phyloP scores from a whole-genome alignment of 2,888 invertebrate species.

The Alsophila aescularia region DNA sequence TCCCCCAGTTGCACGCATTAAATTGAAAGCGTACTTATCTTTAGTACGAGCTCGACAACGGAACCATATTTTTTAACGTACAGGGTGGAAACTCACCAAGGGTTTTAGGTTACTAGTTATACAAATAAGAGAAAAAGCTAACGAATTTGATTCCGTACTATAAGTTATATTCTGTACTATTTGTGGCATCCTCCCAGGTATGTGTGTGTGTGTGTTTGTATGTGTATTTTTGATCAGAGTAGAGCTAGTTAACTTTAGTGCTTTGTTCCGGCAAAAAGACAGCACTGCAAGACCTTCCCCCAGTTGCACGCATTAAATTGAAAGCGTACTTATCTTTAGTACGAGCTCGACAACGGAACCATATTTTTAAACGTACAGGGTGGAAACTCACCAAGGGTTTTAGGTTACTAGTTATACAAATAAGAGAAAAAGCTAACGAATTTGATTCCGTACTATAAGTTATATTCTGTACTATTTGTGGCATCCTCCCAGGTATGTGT shows the following conservation, averaged over 20 bases:
- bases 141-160: no score
- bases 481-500: no score
- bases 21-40: slow-evolving; percentile 40
- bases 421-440: no score
- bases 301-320: slow-evolving; percentile 34
- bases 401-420: background rate
- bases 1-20: slow-evolving; percentile 27
- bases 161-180: no score
- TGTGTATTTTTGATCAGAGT: no score
- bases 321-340: slow-evolving; percentile 38
- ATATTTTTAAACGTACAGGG: slow-evolving; percentile 28
- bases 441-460: no score
- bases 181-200: no score
- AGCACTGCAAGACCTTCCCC: slow-evolving; percentile 16
- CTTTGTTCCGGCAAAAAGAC: slow-evolving; percentile 20
- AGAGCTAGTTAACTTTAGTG: no score
- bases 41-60: slow-evolving; percentile 25
- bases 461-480: no score
- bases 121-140: no score
- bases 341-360: slow-evolving; percentile 23
- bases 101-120: background rate
- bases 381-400: slow-evolving; percentile 9
- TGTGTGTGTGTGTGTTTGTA: no score
- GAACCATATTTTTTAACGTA: slow-evolving; percentile 29
- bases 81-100: slow-evolving; percentile 13